A percentile compares a stretch with the other conserved stretches of the same genome.
Conservation (phyloP, 2,113 vertebrate genomes). For the Gnathonemus echidnorhynchus region DNA sequence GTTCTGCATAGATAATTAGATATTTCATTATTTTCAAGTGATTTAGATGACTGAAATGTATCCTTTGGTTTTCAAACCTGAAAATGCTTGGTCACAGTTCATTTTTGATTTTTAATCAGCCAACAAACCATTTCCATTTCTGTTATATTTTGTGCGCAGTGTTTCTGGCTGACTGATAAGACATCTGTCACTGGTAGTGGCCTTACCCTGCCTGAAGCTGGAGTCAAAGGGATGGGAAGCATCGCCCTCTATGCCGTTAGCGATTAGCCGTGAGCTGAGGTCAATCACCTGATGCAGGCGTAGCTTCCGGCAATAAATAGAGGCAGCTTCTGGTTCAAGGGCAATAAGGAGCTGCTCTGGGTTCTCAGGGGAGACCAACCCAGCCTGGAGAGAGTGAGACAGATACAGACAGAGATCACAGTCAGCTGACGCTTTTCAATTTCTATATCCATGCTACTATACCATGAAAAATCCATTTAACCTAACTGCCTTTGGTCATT, state of each 20-base stretch:
- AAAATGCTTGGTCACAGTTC: background rate
- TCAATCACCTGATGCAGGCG: conserved; percentile 86
- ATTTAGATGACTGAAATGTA: background rate
- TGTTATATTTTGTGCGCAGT: conserved; percentile 32
- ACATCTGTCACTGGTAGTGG: background rate
- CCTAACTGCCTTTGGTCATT: background rate
- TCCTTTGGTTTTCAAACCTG: background rate
- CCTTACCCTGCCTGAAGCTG: conserved; percentile 86
- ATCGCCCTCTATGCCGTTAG: conserved; percentile 57
- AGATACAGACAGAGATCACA: background rate
- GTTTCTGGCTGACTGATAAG: background rate
- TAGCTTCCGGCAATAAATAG: conserved; percentile 90
- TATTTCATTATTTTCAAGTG: background rate
- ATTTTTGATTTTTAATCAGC: conserved; percentile 31
- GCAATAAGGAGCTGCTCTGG: conserved; percentile 88
- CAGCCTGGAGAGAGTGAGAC: conserved; percentile 59
- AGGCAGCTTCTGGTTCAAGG: conserved; percentile 87
- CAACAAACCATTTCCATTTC: conserved; percentile 29
- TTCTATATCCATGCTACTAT: background rate
- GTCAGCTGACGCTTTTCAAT: background rate
- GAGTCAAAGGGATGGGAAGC: conserved; percentile 67
- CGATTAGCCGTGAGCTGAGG: conserved; percentile 66
- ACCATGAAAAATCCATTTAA: background rate
- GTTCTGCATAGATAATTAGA: background rate
- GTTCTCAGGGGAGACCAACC: conserved; percentile 71